Conservation (phyloP, 2,113 vertebrate species). For the Mionectes macconnelli region DNA sequence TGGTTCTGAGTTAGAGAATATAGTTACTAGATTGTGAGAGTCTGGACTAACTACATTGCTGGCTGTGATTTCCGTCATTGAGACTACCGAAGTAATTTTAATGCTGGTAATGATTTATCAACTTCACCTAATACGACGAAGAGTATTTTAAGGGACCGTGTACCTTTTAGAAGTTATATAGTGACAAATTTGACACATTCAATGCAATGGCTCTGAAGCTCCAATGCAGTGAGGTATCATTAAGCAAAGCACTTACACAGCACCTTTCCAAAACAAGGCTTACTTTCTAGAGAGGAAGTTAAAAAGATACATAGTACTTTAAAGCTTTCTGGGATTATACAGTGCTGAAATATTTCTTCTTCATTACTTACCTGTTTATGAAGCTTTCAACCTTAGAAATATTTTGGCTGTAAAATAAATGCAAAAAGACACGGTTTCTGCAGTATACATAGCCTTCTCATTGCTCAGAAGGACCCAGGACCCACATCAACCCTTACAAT, state of each 20-base stretch:
- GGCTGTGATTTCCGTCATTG: background rate
- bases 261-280: background rate
- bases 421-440: background rate
- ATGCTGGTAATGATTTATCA: background rate
- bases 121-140: background rate
- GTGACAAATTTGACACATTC: background rate
- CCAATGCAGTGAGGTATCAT: background rate
- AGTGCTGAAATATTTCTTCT: background rate
- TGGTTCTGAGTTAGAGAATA: conserved; percentile 22
- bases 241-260: background rate
- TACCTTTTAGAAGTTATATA: background rate
- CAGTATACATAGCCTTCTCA: background rate
- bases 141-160: background rate
- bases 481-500: background rate
- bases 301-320: background rate
- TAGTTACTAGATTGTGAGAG: background rate
- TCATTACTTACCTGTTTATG: background rate
- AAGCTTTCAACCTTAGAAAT: background rate
- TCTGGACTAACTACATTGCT: conserved; percentile 30
- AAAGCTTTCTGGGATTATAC: background rate
- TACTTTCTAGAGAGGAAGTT: background rate
- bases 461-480: background rate
- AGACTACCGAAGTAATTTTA: conserved; percentile 26
- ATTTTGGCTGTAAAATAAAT: background rate
- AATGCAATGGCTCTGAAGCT: background rate